Conservation (phyloP, 37 sponge, comb jelly and placozoan genomes). For the Agelas oroides region DNA sequence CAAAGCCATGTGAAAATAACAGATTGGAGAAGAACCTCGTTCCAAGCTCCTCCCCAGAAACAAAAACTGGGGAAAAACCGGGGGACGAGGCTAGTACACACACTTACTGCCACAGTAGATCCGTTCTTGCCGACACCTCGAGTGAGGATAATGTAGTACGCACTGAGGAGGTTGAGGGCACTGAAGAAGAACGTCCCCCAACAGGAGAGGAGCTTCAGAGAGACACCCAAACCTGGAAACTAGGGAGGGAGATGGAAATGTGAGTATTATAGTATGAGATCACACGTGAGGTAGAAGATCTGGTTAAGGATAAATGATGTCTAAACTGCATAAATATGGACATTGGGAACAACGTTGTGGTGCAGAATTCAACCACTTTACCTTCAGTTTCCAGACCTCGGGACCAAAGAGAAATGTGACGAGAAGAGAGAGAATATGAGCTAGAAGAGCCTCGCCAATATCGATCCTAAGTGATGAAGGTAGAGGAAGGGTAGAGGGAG, state of each 20-base stretch:
- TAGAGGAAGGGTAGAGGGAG: background rate
- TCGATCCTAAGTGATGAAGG: constrained; percentile 17
- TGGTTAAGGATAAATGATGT: no score
- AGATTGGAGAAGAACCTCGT: no score
- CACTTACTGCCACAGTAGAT: constrained; percentile 19
- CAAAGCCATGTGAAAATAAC: no score
- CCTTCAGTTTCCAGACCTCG: constrained; percentile 23
- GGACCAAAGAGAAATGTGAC: constrained; percentile 18
- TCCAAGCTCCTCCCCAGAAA: no score
- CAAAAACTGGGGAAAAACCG: no score
- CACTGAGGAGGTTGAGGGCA: constrained; percentile 47
- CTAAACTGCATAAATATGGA: no score
- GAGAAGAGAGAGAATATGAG: constrained; percentile 15
- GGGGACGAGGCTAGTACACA: no score
- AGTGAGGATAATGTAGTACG: constrained; percentile 54
- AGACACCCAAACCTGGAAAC: constrained; percentile 40
- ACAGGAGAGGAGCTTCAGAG: constrained; percentile 34
- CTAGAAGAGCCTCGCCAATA: constrained; percentile 33
- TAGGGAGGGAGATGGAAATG: background rate
- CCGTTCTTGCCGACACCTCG: constrained; percentile 93
- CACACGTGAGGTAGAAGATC: background rate
- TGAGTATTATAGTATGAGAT: background rate
- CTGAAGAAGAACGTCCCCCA: constrained; percentile 23
- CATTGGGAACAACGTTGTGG: no score
- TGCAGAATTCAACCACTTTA: background rate